phyloP scores from a whole-genome alignment of 2,797 vertebrate species.

The Psittacula derbiana region DNA sequence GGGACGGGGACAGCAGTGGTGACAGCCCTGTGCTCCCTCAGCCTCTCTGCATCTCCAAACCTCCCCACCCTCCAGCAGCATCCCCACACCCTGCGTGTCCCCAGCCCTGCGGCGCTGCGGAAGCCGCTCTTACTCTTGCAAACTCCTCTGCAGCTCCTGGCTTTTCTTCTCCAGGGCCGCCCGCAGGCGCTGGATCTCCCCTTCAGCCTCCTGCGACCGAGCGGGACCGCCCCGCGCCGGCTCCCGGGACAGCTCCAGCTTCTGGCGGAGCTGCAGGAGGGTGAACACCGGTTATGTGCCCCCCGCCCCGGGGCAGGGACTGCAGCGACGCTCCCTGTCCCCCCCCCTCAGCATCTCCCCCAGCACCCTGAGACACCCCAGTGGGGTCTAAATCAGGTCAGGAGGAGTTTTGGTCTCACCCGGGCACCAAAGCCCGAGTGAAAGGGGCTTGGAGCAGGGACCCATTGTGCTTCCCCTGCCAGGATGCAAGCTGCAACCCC shows the following conservation, averaged over 20 bases:
- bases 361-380: not conserved
- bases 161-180: slow-evolving; percentile 81
- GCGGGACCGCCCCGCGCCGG: not conserved
- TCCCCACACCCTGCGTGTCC: too few species aligned
- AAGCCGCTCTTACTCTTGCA: slow-evolving; percentile 82
- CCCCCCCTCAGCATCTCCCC: not conserved
- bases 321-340: not conserved
- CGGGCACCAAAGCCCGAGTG: not conserved
- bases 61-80: not conserved
- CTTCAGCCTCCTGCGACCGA: slow-evolving; percentile 82
- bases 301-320: too few species aligned
- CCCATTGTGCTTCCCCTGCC: fast-evolving
- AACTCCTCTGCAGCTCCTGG: slow-evolving; percentile 82
- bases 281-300: fast-evolving
- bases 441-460: not conserved
- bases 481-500: not conserved
- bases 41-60: not conserved
- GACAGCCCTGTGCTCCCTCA: not conserved
- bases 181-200: slow-evolving; percentile 83
- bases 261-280: slow-evolving; percentile 65
- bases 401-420: not conserved
- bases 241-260: slow-evolving; percentile 32
- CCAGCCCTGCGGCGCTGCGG: not conserved
- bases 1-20: not conserved
- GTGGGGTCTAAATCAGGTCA: too few species aligned